A percentile compares a stretch with the other conserved stretches of the same genome.
Evolutionary conservation across 2,113 vertebrate species (phyloP).

Genomic region (Gila orcuttii): DNA sequence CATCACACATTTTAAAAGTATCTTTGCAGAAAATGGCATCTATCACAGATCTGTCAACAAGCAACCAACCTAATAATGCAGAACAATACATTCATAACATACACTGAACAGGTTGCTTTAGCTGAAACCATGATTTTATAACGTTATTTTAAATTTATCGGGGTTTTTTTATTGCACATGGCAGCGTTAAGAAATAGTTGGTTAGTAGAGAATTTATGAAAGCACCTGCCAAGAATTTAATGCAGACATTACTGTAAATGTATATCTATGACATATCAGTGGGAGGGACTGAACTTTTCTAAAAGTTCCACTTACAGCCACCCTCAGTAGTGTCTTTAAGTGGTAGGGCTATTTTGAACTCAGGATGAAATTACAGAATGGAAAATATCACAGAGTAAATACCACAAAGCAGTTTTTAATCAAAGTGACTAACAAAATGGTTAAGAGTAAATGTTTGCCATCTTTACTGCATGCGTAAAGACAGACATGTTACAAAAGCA

Average conservation of each 20-base stretch:
- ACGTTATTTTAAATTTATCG: neutral
- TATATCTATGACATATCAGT: slow-evolving; percentile 60
- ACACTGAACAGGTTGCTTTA: no score
- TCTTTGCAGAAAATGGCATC: slow-evolving; percentile 58
- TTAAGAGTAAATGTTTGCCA: neutral
- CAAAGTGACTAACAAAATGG: neutral
- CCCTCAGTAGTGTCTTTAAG: slow-evolving; percentile 70
- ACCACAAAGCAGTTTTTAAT: slow-evolving; percentile 37
- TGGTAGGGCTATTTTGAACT: slow-evolving; percentile 79
- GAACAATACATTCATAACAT: neutral
- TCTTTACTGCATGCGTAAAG: neutral
- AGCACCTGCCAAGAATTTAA: slow-evolving; percentile 40
- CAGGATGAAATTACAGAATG: slow-evolving; percentile 82
- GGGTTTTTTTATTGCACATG: neutral
- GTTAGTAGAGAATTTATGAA: neutral
- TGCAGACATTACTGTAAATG: slow-evolving; percentile 59
- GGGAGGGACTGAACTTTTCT: slow-evolving; percentile 61
- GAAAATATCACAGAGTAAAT: slow-evolving; percentile 83
- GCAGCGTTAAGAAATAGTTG: neutral
- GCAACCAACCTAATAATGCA: slow-evolving; percentile 46
- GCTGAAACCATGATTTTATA: neutral
- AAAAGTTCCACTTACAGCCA: slow-evolving; percentile 77
- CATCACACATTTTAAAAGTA: neutral
- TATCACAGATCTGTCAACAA: slow-evolving; percentile 56
- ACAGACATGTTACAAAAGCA: neutral